Evolutionary conservation across 53 echinoderm and acorn worm species (phyloP).

Genomic region (Arbacia lixula): DNA sequence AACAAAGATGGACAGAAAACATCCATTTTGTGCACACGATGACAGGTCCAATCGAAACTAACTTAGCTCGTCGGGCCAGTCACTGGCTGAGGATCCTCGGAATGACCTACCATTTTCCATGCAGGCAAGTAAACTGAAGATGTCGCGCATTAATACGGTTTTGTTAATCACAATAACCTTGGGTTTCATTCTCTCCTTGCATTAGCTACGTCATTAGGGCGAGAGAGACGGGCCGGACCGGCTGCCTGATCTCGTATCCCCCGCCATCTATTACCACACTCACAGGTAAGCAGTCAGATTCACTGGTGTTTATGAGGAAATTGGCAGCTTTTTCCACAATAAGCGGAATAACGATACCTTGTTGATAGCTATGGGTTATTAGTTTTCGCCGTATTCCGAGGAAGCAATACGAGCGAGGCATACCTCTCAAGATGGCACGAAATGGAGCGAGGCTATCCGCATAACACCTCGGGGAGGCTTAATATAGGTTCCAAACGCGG

Average conservation of each 20-base stretch:
- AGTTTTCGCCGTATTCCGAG: conserved; percentile 13
- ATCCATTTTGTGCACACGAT: no score
- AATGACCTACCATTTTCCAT: conserved; percentile 23
- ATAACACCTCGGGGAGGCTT: conserved; percentile 49
- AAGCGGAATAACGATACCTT: conserved; percentile 49
- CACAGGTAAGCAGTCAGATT: neutral
- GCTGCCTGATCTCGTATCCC: no score
- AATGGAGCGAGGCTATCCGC: conserved; percentile 33
- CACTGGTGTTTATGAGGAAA: conserved; percentile 23
- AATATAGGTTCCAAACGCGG: conserved; percentile 48
- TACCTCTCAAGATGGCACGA: conserved; percentile 26
- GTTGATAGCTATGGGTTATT: conserved; percentile 58
- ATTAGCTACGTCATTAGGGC: no score
- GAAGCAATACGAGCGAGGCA: conserved; percentile 2
- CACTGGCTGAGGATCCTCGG: no score
- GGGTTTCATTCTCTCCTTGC: no score
- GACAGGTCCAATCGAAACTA: conserved; percentile 36
- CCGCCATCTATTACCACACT: no score
- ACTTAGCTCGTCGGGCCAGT: neutral
- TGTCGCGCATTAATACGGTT: no score
- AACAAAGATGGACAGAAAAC: no score
- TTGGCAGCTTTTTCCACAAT: conserved; percentile 25
- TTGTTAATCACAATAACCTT: no score
- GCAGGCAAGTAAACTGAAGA: conserved; percentile 29
- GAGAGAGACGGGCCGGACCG: no score